Evolutionary conservation across 2,797 vertebrate genomes (phyloP), one percentile per base, ranked within the genome.

Genomic region (Labroides dimidiatus): DNA sequence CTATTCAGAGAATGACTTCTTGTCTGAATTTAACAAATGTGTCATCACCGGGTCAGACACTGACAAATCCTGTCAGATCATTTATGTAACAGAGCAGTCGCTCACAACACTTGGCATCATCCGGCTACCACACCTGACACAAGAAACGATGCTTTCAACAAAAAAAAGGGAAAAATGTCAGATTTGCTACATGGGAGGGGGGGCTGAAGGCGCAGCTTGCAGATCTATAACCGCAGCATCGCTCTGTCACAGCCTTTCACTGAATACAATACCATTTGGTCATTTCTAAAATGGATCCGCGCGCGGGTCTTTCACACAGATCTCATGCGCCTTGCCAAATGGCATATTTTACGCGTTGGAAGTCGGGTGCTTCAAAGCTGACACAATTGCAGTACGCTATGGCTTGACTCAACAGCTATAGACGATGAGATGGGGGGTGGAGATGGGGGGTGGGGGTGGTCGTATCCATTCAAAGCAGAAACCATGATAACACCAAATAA

Each of bases 171-270:
- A 14, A 80, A 87, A 83, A 91, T 90, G 85, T 86, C 85, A 82
- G 84, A 91, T 90, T 80, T 90, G 72, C 63, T 72, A 41, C 59
- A 77, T 73, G 69, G 70, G 73, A 54, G 55, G 72, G 76, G 60
- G 78, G 20, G 75, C 60, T n/a, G 65, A 84, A 81, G 84, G 84
- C 85, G 87, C 92, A 90, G 87, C 80, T 88, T 78, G 85, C 76
- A 82, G 85, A 88, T 85, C 86, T 89, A 81, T 77, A 89, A 88
- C 88, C 85, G 87, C 90, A 89, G 86, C 89, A 90, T 87, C 85
- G 82, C 76, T 91, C 84, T 72, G 78, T 84, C 85, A 84, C 78
- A 87, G 77, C 64, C 72, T 80, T 77, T 80, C 81, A 80, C 58
- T 78, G 71, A 84, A 89, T 64, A 87, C 82, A 81, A 86, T 62